These are phyloP conservation scores for Merodon equestris DNA, from an alignment of 2,888 invertebrate species.

Conservation along the genomic window DNA sequence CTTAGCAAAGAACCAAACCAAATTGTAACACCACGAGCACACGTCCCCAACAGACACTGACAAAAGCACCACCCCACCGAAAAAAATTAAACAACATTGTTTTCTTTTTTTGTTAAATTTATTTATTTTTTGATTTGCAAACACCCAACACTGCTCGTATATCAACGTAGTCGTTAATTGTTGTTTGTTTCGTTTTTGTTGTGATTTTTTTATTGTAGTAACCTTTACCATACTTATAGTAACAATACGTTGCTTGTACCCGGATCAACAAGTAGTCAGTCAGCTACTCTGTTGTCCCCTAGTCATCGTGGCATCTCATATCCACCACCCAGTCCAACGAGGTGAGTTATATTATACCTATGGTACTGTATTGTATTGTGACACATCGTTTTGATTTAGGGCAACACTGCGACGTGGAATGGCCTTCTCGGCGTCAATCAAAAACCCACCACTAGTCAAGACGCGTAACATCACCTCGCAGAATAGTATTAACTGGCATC, in stretches of 20 bases:
- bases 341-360: constrained; percentile 73
- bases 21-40: not conserved
- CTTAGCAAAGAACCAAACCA: not conserved
- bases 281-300: constrained; percentile 80
- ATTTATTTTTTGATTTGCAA: too few relatives aligned
- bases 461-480: constrained; percentile 86
- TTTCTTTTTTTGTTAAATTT: constrained; percentile 25
- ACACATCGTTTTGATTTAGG: constrained; percentile 74
- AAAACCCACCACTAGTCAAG: constrained; percentile 90
- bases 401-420: constrained; percentile 84
- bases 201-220: constrained; percentile 72
- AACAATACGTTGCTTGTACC: constrained; percentile 82
- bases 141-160: constrained; percentile 58
- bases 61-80: constrained; percentile 12
- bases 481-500: constrained; percentile 78
- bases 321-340: constrained; percentile 88
- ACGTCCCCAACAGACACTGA: constrained; percentile 10
- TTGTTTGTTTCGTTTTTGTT: constrained; percentile 65
- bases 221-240: constrained; percentile 79
- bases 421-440: constrained; percentile 86
- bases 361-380: too few relatives aligned
- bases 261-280: constrained; percentile 78
- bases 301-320: constrained; percentile 88
- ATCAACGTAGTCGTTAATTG: constrained; percentile 67
- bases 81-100: constrained; percentile 5